Evolutionary conservation across 2,797 vertebrate species (phyloP).

Genomic region (Tolypeutes matacus): DNA sequence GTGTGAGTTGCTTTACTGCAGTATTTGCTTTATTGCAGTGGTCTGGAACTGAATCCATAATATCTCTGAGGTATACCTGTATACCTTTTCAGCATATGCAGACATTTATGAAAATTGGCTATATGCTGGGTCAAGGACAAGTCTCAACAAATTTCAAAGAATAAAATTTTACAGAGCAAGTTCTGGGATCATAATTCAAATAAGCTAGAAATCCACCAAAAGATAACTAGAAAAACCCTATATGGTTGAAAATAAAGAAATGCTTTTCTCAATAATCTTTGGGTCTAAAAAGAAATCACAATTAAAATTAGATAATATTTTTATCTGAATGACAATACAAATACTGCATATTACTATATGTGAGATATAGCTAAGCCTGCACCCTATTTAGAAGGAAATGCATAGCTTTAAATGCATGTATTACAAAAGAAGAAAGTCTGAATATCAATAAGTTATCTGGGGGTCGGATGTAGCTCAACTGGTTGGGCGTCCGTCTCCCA

Average conservation of each 20-base stretch:
- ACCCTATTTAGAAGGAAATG: background rate
- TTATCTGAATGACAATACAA: background rate
- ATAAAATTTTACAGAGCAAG: background rate
- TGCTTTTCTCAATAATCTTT: background rate
- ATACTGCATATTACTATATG: background rate
- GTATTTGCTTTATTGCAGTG: no score
- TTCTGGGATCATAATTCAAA: background rate
- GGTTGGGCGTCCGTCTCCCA: no score
- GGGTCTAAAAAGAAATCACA: background rate
- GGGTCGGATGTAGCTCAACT: no score
- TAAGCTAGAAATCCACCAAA: constrained; percentile 1
- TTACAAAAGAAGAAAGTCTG: constrained; percentile 11
- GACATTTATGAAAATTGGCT: background rate
- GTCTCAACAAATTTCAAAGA: background rate
- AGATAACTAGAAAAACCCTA: background rate
- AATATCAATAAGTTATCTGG: background rate
- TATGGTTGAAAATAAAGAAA: background rate
- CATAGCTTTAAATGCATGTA: background rate
- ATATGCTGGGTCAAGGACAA: background rate
- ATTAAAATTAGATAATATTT: constrained; percentile 20
- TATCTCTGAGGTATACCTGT: no score
- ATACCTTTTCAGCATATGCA: background rate
- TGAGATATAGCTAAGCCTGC: background rate
- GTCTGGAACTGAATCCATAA: no score
- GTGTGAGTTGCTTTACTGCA: no score